These are phyloP conservation scores for Tinea semifulvella DNA, from an alignment of 2,888 invertebrate species.

Conservation along the genomic window DNA sequence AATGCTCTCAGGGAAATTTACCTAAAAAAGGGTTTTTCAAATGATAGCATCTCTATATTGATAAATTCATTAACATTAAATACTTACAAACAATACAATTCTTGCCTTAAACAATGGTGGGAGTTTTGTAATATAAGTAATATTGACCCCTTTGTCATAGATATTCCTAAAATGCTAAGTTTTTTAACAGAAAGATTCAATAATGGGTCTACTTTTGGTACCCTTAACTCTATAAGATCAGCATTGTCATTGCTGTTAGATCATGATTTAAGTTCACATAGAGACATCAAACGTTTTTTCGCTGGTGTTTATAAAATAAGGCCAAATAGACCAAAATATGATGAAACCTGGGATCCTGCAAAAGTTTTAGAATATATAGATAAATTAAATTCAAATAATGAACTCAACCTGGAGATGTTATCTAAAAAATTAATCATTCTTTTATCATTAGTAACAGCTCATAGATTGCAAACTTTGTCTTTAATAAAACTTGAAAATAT, in stretches of 20 bases:
- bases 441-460: slow-evolving; percentile 13
- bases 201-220: slow-evolving; percentile 17
- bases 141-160: not conserved
- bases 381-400: slow-evolving; percentile 1
- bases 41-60: slow-evolving; percentile 14
- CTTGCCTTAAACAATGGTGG: slow-evolving; percentile 8
- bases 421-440: slow-evolving; percentile 11
- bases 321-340: slow-evolving; percentile 20
- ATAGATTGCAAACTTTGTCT: slow-evolving; percentile 15
- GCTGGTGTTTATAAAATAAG: slow-evolving; percentile 19
- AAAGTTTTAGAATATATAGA: slow-evolving; percentile 15
- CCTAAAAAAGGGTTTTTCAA: slow-evolving; percentile 10
- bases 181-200: slow-evolving; percentile 19
- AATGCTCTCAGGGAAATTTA: slow-evolving; percentile 14
- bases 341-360: slow-evolving; percentile 19
- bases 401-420: not conserved
- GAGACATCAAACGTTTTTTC: slow-evolving; percentile 17
- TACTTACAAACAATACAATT: slow-evolving; percentile 19
- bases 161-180: slow-evolving; percentile 5
- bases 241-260: slow-evolving; percentile 18
- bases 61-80: slow-evolving; percentile 20
- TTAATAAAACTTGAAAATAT: slow-evolving; percentile 15
- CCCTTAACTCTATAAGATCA: slow-evolving; percentile 17
- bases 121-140: not conserved
- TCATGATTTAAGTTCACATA: slow-evolving; percentile 10